Evolutionary conservation across 2,888 invertebrate genomes (phyloP).

Genomic region (Synanthedon vespiformis): DNA sequence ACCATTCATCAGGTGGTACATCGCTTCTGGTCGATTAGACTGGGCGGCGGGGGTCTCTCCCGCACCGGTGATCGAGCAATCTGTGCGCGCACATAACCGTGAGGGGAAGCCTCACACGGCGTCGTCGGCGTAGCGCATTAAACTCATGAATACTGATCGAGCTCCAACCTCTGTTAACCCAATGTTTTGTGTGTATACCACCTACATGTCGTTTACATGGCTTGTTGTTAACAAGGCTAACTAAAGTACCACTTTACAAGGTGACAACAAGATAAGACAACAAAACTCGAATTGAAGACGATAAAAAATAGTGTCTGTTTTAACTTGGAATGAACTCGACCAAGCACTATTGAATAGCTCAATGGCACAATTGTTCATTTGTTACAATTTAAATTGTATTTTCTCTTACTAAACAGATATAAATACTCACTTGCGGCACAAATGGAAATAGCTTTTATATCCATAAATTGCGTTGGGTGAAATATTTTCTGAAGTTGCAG

Average conservation of each 20-base stretch:
- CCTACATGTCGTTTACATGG: background rate
- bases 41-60: slow-evolving; percentile 23
- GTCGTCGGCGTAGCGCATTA: slow-evolving; percentile 33
- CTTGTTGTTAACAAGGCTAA: background rate
- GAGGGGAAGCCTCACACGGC: slow-evolving; percentile 13
- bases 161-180: slow-evolving; percentile 9
- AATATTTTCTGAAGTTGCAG: slow-evolving; percentile 35
- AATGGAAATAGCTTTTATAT: background rate
- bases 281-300: too few relatives aligned
- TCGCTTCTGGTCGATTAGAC: slow-evolving; percentile 59
- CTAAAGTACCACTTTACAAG: too few relatives aligned
- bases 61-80: slow-evolving; percentile 18
- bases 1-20: slow-evolving; percentile 46
- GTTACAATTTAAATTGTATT: too few relatives aligned
- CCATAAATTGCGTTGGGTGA: slow-evolving; percentile 18
- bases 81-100: slow-evolving; percentile 29
- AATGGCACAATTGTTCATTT: too few relatives aligned
- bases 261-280: too few relatives aligned
- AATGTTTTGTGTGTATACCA: background rate
- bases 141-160: slow-evolving; percentile 57
- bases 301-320: too few relatives aligned
- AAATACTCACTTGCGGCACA: too few relatives aligned
- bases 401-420: too few relatives aligned
- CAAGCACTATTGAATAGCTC: too few relatives aligned
- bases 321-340: too few relatives aligned